A percentile compares a stretch with the other conserved stretches of the same genome.
Conservation (phyloP, 2,113 vertebrate species). For the Dasyprocta punctata region DNA sequence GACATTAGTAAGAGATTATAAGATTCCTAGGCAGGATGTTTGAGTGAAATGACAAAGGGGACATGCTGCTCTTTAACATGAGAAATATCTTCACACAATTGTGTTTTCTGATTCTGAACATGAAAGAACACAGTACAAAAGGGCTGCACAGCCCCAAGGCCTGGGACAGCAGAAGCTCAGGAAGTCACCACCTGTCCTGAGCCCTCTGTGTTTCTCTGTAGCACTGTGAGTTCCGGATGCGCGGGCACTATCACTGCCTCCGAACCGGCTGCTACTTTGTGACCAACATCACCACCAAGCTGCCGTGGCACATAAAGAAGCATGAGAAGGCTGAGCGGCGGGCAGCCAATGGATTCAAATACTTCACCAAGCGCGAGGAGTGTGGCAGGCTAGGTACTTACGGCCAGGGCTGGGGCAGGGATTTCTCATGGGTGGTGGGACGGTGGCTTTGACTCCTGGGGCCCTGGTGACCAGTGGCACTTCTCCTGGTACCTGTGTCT, state of each 20-base stretch:
- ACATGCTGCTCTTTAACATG: background rate
- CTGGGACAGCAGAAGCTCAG: background rate
- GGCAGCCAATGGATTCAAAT: constrained; percentile 98
- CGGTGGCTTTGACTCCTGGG: background rate
- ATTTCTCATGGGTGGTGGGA: background rate
- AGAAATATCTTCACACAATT: background rate
- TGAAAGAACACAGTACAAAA: background rate
- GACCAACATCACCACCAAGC: constrained; percentile 99
- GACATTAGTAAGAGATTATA: background rate
- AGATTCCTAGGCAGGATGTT: too few species aligned
- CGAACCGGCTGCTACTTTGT: constrained; percentile 96
- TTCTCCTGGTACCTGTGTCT: background rate
- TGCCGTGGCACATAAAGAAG: constrained; percentile 99
- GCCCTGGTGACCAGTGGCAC: background rate
- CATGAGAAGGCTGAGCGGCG: constrained; percentile 98
- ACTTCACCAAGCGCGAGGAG: constrained; percentile 98
- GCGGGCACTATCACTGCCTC: constrained; percentile 99
- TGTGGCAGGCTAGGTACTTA: constrained; percentile 94
- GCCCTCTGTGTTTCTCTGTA: constrained; percentile 61
- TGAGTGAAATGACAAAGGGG: background rate
- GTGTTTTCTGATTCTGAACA: background rate
- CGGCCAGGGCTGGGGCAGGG: background rate
- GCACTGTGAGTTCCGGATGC: constrained; percentile 99
- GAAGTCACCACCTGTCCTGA: background rate
- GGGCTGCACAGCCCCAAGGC: background rate